phyloP scores from a whole-genome alignment of 2,888 invertebrate genomes.

The Octonoba sinensis region DNA sequence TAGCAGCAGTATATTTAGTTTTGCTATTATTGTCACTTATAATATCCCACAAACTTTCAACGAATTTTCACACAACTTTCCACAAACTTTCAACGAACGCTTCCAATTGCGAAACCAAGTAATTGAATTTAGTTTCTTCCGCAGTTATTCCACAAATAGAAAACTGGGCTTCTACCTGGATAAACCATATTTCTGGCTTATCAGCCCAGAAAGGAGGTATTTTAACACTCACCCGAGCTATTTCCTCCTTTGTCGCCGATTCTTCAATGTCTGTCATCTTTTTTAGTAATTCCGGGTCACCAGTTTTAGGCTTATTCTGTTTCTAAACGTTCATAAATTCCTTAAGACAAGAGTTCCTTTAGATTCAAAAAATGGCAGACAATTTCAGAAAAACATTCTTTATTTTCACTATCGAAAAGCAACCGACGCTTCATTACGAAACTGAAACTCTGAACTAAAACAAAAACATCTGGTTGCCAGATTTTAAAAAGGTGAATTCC shows the following conservation, averaged over 20 bases:
- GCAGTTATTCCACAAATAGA: background rate
- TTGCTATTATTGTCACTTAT: background rate
- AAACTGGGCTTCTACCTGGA: background rate
- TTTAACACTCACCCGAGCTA: background rate
- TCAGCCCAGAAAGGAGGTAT: background rate
- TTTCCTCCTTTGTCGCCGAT: background rate
- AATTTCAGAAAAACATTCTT: too few species aligned
- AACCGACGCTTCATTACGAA: too few species aligned
- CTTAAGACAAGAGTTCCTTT: too few species aligned
- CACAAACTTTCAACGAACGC: background rate
- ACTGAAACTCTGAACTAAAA: too few species aligned
- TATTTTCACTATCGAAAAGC: too few species aligned
- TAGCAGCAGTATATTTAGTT: background rate
- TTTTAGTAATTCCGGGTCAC: background rate
- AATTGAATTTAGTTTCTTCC: background rate
- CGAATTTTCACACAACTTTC: background rate
- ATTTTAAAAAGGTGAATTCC: too few species aligned
- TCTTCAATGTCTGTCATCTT: background rate
- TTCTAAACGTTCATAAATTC: too few species aligned
- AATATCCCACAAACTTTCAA: background rate
- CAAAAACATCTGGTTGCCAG: too few species aligned
- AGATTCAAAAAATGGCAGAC: too few species aligned
- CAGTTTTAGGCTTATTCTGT: too few species aligned
- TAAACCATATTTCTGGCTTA: background rate
- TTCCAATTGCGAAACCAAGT: too few species aligned